Percentiles rank a stretch among this genome's conserved stretches.
Conservation (phyloP, 2,113 vertebrate species). For the Oreochromis tanganicae region DNA sequence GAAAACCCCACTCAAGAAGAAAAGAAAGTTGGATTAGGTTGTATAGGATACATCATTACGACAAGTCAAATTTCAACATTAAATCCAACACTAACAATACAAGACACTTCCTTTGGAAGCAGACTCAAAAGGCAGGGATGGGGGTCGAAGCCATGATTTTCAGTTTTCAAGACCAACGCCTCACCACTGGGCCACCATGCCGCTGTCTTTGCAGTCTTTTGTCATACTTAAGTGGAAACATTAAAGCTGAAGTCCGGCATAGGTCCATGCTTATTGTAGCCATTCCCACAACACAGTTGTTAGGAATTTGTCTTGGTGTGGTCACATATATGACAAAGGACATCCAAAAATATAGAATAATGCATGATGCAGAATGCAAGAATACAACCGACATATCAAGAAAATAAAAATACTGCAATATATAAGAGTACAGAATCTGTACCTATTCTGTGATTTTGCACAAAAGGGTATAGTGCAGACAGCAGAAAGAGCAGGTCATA, state of each 20-base stretch:
- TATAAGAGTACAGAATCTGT: not conserved
- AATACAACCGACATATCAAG: not conserved
- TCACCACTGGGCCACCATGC: not conserved
- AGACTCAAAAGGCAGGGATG: not conserved
- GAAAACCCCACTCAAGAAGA: not conserved
- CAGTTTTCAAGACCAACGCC: not conserved
- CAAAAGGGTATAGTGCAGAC: no score
- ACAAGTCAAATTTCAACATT: not conserved
- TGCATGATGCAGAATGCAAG: not conserved
- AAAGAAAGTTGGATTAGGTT: not conserved
- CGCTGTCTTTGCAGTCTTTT: fast-evolving
- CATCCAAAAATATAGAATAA: not conserved
- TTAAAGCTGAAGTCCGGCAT: not conserved
- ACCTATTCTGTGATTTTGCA: not conserved
- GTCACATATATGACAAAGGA: not conserved
- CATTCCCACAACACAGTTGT: not conserved
- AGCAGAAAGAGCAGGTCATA: no score
- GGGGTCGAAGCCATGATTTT: not conserved
- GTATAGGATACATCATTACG: not conserved
- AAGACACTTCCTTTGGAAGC: fast-evolving
- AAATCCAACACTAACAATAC: fast-evolving
- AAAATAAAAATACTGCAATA: not conserved
- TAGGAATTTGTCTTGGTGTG: not conserved
- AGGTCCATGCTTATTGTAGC: not conserved
- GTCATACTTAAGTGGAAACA: not conserved